These are phyloP conservation scores for Lepus timidus DNA, from an alignment of 2,113 vertebrate species.

Conservation along the genomic window DNA sequence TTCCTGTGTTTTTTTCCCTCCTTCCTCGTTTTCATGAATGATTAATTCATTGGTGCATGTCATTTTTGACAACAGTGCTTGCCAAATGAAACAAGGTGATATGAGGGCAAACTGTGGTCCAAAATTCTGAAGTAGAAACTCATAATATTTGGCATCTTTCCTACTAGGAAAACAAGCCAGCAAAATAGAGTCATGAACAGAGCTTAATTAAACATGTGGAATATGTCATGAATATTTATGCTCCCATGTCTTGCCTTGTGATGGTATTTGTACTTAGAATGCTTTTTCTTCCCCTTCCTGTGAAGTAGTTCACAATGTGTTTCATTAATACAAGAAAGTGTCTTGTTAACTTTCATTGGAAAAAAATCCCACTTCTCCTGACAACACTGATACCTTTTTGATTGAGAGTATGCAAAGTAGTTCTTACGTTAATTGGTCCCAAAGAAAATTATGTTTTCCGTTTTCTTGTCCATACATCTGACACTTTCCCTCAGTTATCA, in stretches of 20 bases:
- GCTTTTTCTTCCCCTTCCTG: slow-evolving; percentile 43
- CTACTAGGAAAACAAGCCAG: slow-evolving; percentile 54
- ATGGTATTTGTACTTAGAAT: slow-evolving; percentile 74
- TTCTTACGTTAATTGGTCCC: slow-evolving; percentile 86
- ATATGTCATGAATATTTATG: slow-evolving; percentile 81
- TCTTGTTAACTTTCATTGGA: slow-evolving; percentile 79
- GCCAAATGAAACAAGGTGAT: slow-evolving; percentile 48
- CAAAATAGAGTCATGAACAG: slow-evolving; percentile 14
- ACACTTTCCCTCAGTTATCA: slow-evolving; percentile 78
- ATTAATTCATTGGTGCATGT: slow-evolving; percentile 40
- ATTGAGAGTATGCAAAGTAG: slow-evolving; percentile 76
- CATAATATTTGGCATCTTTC: slow-evolving; percentile 64
- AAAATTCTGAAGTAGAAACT: neutral
- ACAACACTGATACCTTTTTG: slow-evolving; percentile 60
- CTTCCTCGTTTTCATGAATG: neutral
- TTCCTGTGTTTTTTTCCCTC: neutral
- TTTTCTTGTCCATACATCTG: slow-evolving; percentile 76
- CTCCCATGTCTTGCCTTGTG: slow-evolving; percentile 23
- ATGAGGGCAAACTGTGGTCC: neutral
- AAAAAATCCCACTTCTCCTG: slow-evolving; percentile 33
- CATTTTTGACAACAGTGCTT: slow-evolving; percentile 52
- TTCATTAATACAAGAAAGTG: slow-evolving; percentile 79
- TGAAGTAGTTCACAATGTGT: slow-evolving; percentile 69
- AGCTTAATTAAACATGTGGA: slow-evolving; percentile 82
- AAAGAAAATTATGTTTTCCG: slow-evolving; percentile 85